Percentiles rank a stretch among this genome's conserved stretches.
Evolutionary conservation across 2,888 invertebrate species (phyloP).

Genomic region (Zygothrica quintamaculata): DNA sequence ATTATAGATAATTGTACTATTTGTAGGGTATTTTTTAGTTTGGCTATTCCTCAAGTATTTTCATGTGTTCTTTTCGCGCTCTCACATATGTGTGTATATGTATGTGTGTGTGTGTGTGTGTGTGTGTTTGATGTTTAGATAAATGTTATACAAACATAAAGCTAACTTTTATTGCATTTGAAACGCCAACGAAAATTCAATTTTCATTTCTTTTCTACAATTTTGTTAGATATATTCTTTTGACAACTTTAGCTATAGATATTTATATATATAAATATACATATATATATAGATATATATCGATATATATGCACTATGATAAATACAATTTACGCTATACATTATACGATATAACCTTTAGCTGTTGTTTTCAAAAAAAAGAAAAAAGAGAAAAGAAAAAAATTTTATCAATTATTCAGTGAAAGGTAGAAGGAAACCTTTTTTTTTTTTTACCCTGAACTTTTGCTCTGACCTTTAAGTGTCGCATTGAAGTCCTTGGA

Average conservation of each 20-base stretch:
- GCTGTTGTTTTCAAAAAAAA: too few relatives aligned
- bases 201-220: constrained; percentile 39
- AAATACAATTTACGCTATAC: too few relatives aligned
- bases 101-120: constrained; percentile 9
- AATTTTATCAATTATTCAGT: constrained; percentile 71
- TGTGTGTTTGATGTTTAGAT: constrained; percentile 58
- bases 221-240: constrained; percentile 27
- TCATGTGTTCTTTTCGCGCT: too few relatives aligned
- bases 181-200: constrained; percentile 32
- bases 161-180: constrained; percentile 53
- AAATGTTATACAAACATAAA: constrained; percentile 41
- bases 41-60: too few relatives aligned
- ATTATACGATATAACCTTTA: too few relatives aligned
- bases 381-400: too few relatives aligned
- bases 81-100: background rate
- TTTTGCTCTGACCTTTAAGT: constrained; percentile 61
- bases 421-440: constrained; percentile 40
- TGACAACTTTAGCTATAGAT: constrained; percentile 28
- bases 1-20: too few relatives aligned
- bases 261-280: background rate
- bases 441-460: constrained; percentile 76
- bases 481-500: constrained; percentile 30
- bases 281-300: too few relatives aligned
- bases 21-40: too few relatives aligned
- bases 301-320: too few relatives aligned